Base-by-base conservation (phyloP, 2,113 vertebrate species). In the Anolis carolinensis region DNA sequence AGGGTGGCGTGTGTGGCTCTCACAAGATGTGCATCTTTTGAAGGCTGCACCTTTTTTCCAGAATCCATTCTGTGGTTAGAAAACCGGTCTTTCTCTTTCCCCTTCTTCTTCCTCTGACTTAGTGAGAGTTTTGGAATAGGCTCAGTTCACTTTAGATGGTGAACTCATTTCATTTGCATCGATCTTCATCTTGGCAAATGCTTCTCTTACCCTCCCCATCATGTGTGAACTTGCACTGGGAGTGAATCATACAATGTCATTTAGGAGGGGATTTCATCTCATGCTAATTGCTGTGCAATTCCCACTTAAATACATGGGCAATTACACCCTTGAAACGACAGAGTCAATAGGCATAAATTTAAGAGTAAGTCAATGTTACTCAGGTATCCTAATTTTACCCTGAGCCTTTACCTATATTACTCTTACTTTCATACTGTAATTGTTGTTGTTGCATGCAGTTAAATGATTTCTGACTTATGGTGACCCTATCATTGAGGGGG, bases 11-110 rank as follows among this genome's bases (percentile, higher is more conserved):
- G 83, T 80, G 65, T 68, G 70, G 7, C 83, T 77, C 89, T 1
- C 88, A 87, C 18, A 93, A 89, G 93, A 87, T 48, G 30, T 93
- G 88, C 92, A 89, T 77, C 92, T 92, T 95, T 96, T 91, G 81
- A 89, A 93, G 90, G 91, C 88, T 90, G 77, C 92, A 85, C 75
- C 88, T 79, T 82, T 75, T 68, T 63, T 9, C 7, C 75, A 67
- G 77, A 83, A 87, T 67, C 82, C 36, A 52, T 86, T 62, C 90
- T 82, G 65, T 21, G 77, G 50, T 72, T 82, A 92, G 89, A 92
- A 72, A 59, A 73, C 36, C 89, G 88, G 72, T 44, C 39, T 44
- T 44, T 5, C 39, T 44, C 39, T 44, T 2, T 5, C 3, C 9
- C 20, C 50, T 76, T 63, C 25, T 48, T 44, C 91, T 0, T 1